Conservation (phyloP, 2,113 vertebrate genomes). For the Acrocephalus kingi region DNA sequence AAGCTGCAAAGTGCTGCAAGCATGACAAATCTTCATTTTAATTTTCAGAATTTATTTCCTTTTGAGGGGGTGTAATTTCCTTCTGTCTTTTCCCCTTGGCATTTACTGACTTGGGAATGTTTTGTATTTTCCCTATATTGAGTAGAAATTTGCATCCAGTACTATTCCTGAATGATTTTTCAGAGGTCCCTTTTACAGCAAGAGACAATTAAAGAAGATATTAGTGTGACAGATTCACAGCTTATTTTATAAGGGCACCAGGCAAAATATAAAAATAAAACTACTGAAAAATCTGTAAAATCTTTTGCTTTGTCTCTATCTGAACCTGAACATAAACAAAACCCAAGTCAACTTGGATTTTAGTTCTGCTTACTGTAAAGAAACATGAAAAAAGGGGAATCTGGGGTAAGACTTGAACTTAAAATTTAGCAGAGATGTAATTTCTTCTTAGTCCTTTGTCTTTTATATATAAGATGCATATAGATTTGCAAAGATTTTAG, state of each 20-base stretch:
- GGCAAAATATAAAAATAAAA: not conserved
- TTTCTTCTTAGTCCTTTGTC: not conserved
- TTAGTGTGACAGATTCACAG: not conserved
- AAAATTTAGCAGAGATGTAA: not conserved
- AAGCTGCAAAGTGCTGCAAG: slow-evolving; percentile 29
- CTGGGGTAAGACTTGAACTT: not conserved
- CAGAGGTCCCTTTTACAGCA: not conserved
- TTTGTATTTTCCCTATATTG: slow-evolving; percentile 13
- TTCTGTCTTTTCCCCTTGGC: not conserved
- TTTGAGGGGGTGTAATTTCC: slow-evolving; percentile 9
- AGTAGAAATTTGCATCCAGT: slow-evolving; percentile 9
- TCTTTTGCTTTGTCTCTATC: not conserved
- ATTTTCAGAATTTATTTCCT: slow-evolving; percentile 31
- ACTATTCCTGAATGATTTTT: slow-evolving; percentile 27
- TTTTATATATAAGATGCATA: not conserved
- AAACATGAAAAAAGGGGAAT: not conserved
- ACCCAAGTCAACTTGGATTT: not conserved
- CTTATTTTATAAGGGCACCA: not conserved
- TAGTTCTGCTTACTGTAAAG: not conserved
- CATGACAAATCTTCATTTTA: slow-evolving; percentile 30
- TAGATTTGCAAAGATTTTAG: not conserved
- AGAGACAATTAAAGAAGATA: not conserved
- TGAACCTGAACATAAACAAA: not conserved
- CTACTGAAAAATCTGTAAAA: not conserved
- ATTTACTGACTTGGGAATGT: slow-evolving; percentile 5